Conservation (phyloP, 2,888 invertebrate species). For the Linnaemya tessellans region DNA sequence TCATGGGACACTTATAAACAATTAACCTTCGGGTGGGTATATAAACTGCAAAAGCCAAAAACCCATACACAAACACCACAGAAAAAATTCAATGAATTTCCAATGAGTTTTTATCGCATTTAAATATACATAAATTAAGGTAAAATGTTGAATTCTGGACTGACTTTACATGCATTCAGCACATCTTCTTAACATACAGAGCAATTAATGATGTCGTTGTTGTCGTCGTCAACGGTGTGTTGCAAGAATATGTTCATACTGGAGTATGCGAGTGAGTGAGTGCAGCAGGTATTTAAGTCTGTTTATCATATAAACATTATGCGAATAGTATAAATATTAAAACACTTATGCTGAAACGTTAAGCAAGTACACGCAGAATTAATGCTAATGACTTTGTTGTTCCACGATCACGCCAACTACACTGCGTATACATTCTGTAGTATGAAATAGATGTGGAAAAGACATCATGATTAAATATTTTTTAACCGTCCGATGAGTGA, state of each 20-base stretch:
- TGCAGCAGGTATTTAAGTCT: conserved; percentile 18
- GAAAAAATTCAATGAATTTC: conserved; percentile 55
- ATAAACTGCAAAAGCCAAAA: conserved; percentile 56
- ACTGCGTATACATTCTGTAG: background rate
- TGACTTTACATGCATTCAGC: conserved; percentile 15
- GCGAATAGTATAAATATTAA: conserved; percentile 31
- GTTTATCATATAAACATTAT: conserved; percentile 43
- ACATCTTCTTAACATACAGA: conserved; percentile 41
- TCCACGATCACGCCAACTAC: background rate
- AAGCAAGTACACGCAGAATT: background rate
- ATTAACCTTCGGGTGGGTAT: conserved; percentile 53
- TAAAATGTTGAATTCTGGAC: conserved; percentile 35
- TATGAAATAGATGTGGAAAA: background rate
- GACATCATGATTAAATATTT: background rate
- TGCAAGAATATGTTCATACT: background rate
- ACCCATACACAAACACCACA: conserved; percentile 10
- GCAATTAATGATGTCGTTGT: conserved; percentile 60
- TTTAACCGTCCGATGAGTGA: too few species aligned
- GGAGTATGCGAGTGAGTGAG: background rate
- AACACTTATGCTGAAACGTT: conserved; percentile 1
- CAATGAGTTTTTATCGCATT: conserved; percentile 64
- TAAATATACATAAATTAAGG: conserved; percentile 63
- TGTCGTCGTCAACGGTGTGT: conserved; percentile 21
- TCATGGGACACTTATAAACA: conserved; percentile 61
- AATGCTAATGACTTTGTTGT: too few species aligned